A percentile compares a stretch with the other conserved stretches of the same genome.
Conservation (phyloP, 1,140 invertebrate genomes). For the Lordiphosa stackelbergi region DNA sequence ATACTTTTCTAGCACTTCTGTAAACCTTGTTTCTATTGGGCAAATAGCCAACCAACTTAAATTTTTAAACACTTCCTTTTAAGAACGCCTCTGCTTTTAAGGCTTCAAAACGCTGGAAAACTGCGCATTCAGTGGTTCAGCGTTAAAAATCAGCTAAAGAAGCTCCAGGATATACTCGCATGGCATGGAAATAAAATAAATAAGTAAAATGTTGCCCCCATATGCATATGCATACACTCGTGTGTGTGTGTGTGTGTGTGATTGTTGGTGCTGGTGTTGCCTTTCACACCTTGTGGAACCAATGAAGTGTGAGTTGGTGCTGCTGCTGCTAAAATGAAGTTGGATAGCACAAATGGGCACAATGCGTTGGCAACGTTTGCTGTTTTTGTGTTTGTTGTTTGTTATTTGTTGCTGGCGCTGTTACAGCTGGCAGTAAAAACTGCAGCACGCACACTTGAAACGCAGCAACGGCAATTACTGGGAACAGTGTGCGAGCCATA, state of each 20-base stretch:
- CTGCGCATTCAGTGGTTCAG: slow-evolving; percentile 65
- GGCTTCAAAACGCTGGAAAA: slow-evolving; percentile 43
- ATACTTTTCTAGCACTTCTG: no score
- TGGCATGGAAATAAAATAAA: slow-evolving; percentile 73
- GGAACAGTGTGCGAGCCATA: slow-evolving; percentile 36
- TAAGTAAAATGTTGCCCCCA: slow-evolving; percentile 72
- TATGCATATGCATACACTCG: slow-evolving; percentile 7
- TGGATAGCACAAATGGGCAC: slow-evolving; percentile 55
- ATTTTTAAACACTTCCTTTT: not conserved
- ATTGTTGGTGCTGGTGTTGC: slow-evolving; percentile 7
- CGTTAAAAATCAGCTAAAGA: slow-evolving; percentile 56
- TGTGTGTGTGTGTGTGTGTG: not conserved
- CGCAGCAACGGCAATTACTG: slow-evolving; percentile 44
- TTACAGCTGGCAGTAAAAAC: slow-evolving; percentile 62
- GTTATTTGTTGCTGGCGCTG: slow-evolving; percentile 21
- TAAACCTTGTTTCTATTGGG: no score
- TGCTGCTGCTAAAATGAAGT: slow-evolving; percentile 51
- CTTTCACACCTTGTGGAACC: slow-evolving; percentile 61
- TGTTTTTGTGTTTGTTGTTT: slow-evolving; percentile 13
- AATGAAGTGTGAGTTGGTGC: slow-evolving; percentile 64
- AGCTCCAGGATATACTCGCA: slow-evolving; percentile 33
- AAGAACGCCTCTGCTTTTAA: slow-evolving; percentile 18
- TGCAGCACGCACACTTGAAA: slow-evolving; percentile 69
- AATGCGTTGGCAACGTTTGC: slow-evolving; percentile 42
- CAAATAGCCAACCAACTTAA: no score